Conservation (phyloP, 2,797 vertebrate genomes). For the Australoheros facetus region DNA sequence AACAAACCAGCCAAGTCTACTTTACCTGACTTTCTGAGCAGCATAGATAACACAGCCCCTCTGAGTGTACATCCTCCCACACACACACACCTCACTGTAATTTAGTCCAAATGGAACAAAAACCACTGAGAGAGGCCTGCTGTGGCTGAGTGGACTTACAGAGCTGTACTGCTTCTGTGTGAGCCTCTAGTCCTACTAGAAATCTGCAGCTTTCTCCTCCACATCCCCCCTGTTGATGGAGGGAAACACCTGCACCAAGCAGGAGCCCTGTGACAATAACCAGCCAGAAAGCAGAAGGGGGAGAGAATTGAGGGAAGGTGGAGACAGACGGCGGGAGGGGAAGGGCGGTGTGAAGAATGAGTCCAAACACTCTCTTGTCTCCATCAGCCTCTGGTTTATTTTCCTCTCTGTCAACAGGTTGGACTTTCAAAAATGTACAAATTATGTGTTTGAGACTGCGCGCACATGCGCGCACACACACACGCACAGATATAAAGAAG, state of each 20-base stretch:
- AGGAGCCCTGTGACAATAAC: conserved; percentile 6
- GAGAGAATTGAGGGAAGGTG: conserved; percentile 7
- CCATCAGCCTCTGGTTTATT: neutral
- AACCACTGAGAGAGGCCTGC: neutral
- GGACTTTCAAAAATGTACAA: neutral
- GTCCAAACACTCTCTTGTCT: conserved; percentile 59
- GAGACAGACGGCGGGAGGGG: neutral
- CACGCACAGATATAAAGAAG: neutral
- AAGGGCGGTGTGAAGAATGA: conserved; percentile 50
- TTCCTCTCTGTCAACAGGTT: neutral
- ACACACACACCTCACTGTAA: neutral
- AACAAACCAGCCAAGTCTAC: neutral
- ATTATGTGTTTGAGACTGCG: neutral
- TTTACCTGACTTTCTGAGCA: conserved; percentile 4
- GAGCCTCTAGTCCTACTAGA: conserved; percentile 54
- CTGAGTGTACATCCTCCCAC: neutral
- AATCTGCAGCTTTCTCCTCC: conserved; percentile 73
- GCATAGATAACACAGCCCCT: neutral
- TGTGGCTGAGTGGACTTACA: conserved; percentile 54
- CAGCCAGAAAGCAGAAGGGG: neutral
- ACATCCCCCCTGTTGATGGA: conserved; percentile 65
- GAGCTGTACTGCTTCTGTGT: conserved; percentile 43
- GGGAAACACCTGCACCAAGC: conserved; percentile 47
- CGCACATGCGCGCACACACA: neutral
- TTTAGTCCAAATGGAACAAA: neutral